Percentiles rank a stretch among this genome's conserved stretches.
phyloP scores from a whole-genome alignment of 2,888 invertebrate genomes.

The Drosophila vallismaia region DNA sequence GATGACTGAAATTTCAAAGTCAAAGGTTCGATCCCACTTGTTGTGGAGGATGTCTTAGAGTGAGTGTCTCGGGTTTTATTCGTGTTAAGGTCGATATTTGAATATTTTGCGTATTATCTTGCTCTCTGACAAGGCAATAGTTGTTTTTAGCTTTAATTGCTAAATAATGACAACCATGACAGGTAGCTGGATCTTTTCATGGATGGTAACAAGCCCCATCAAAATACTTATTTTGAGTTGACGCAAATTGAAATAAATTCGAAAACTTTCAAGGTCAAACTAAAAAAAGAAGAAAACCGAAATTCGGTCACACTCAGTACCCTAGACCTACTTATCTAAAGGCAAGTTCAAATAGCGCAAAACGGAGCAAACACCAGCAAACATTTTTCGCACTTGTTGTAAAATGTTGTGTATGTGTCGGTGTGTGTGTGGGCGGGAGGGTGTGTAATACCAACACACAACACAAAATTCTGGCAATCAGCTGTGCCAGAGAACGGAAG shows the following conservation, averaged over 20 bases:
- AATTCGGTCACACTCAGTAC: constrained; percentile 27
- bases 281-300: constrained; percentile 1
- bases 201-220: neutral
- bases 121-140: neutral
- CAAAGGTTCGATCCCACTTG: constrained; percentile 32
- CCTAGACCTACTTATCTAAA: constrained; percentile 34
- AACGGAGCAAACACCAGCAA: constrained; percentile 31
- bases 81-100: constrained; percentile 7
- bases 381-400: constrained; percentile 61
- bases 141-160: neutral
- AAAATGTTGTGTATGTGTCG: constrained; percentile 10
- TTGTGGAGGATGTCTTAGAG: constrained; percentile 3
- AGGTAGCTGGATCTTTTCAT: neutral
- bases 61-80: constrained; percentile 10
- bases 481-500: constrained; percentile 16
- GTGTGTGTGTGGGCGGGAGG: neutral
- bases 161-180: neutral
- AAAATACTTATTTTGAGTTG: constrained; percentile 12
- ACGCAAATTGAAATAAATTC: constrained; percentile 4
- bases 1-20: constrained; percentile 29
- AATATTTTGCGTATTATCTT: constrained; percentile 12
- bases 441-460: constrained; percentile 5
- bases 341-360: constrained; percentile 29
- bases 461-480: constrained; percentile 22
- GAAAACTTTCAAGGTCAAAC: constrained; percentile 11